Evolutionary conservation across 2,113 vertebrate genomes (phyloP).

Genomic region (Barbus barbus): DNA sequence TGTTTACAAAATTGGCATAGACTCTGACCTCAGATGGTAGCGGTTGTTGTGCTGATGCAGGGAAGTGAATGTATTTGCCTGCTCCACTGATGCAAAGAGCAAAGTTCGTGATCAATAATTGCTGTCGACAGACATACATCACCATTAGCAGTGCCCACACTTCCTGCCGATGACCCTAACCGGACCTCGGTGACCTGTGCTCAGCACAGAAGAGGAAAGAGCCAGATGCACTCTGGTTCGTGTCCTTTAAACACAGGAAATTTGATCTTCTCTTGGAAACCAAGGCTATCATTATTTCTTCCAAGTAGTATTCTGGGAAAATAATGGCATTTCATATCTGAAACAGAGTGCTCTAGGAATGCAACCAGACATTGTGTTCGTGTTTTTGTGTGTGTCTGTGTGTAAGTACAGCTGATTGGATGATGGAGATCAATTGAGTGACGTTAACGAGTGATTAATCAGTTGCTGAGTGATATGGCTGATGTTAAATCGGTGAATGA

Average conservation of each 20-base stretch:
- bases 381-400: neutral
- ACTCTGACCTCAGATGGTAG: neutral
- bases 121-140: neutral
- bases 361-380: neutral
- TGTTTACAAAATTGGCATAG: neutral
- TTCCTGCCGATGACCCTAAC: neutral
- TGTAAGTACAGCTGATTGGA: neutral
- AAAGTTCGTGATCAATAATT: constrained; percentile 32
- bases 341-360: neutral
- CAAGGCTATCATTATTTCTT: constrained; percentile 43
- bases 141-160: constrained; percentile 1
- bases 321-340: constrained; percentile 27
- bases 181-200: constrained; percentile 20
- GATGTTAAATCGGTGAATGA: neutral
- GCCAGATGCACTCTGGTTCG: neutral
- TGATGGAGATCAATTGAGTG: neutral
- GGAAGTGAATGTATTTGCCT: neutral
- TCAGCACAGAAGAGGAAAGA: neutral
- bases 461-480: neutral
- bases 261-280: constrained; percentile 41
- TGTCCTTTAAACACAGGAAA: constrained; percentile 23
- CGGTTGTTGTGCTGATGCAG: neutral
- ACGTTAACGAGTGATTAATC: neutral
- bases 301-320: constrained; percentile 42
- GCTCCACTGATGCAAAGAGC: constrained; percentile 5